A percentile compares a stretch with the other conserved stretches of the same genome.
Evolutionary conservation across 2,113 vertebrate species (phyloP).

Genomic region (Thunnus thynnus): DNA sequence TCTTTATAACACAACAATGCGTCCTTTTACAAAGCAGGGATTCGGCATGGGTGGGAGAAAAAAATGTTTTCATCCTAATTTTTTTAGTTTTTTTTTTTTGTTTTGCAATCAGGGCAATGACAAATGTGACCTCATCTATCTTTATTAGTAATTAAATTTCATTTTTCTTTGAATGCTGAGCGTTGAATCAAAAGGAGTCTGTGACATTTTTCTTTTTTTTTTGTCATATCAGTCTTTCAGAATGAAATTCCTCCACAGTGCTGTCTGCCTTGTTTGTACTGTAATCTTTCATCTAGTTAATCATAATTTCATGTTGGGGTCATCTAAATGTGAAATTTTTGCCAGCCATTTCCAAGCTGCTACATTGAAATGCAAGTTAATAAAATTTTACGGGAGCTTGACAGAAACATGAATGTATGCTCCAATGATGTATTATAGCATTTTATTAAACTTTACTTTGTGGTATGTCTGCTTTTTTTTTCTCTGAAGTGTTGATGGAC

Average conservation of each 20-base stretch:
- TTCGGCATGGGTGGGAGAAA: constrained; percentile 11
- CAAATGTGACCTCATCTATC: constrained; percentile 35
- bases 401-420: constrained; percentile 56
- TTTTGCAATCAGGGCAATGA: constrained; percentile 6
- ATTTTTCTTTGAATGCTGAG: constrained; percentile 23
- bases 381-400: constrained; percentile 25
- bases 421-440: constrained; percentile 73
- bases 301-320: constrained; percentile 32
- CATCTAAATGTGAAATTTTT: constrained; percentile 47
- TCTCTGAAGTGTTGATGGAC: background rate
- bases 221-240: constrained; percentile 26
- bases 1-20: constrained; percentile 4
- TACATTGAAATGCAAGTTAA: constrained; percentile 25
- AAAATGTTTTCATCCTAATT: constrained; percentile 6
- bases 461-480: constrained; percentile 50
- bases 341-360: constrained; percentile 41
- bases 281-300: constrained; percentile 46
- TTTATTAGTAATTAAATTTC: constrained; percentile 19
- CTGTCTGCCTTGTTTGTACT: constrained; percentile 43
- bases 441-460: constrained; percentile 83
- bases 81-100: background rate
- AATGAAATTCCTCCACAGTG: constrained; percentile 21
- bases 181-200: constrained; percentile 32
- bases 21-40: constrained; percentile 10
- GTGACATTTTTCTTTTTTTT: background rate